Evolutionary conservation across 2,797 vertebrate species (phyloP).

Genomic region (Pangasius mekongensis): DNA sequence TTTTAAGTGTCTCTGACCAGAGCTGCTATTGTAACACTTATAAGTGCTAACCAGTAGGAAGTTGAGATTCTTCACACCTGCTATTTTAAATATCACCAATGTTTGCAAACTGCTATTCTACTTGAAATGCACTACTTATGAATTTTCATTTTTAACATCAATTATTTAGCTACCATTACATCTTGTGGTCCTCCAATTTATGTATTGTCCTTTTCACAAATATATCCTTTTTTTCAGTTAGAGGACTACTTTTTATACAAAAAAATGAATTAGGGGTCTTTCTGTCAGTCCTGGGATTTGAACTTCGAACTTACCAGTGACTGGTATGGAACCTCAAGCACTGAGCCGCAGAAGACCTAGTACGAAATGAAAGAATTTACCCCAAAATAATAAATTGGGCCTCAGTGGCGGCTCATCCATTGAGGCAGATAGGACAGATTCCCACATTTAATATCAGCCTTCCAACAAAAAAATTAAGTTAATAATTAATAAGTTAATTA

Average conservation of each 20-base stretch:
- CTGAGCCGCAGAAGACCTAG: background rate
- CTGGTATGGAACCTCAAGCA: background rate
- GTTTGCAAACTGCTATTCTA: background rate
- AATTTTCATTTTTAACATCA: background rate
- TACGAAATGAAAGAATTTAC: background rate
- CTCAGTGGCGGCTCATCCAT: background rate
- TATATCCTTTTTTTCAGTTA: background rate
- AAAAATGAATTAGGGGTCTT: background rate
- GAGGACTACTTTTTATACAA: background rate
- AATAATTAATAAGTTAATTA: no score
- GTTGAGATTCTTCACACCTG: constrained; percentile 23
- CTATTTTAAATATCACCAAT: background rate
- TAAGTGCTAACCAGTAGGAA: constrained; percentile 9
- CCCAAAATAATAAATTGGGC: background rate
- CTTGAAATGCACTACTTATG: no score
- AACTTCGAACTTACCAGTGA: background rate
- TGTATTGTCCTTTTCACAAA: background rate
- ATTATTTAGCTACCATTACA: background rate
- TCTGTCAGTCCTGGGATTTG: background rate
- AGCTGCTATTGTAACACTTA: constrained; percentile 27
- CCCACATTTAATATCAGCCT: background rate
- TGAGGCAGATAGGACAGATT: background rate
- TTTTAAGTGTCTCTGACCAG: background rate
- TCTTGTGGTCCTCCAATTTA: background rate
- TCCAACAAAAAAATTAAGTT: background rate